A percentile compares a stretch with the other conserved stretches of the same genome.
These are phyloP conservation scores for Anhinga rufa DNA, from an alignment of 2,113 vertebrate genomes.

Conservation along the genomic window DNA sequence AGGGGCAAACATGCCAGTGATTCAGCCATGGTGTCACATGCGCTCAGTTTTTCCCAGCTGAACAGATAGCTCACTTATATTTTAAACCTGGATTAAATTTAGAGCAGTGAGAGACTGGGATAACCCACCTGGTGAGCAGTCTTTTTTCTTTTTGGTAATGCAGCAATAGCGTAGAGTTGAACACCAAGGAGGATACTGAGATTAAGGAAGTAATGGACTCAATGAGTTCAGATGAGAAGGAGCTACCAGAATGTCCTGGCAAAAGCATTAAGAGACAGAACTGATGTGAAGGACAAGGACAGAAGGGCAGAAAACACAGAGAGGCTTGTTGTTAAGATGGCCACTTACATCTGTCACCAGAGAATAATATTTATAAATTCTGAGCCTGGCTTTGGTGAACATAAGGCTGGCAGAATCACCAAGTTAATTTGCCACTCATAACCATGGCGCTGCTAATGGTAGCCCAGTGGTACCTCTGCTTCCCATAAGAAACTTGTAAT, in stretches of 20 bases:
- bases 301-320: background rate
- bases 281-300: background rate
- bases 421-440: background rate
- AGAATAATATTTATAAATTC: conserved; percentile 2
- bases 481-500: conserved; percentile 4
- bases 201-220: background rate
- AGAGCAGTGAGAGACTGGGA: background rate
- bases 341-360: background rate
- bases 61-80: background rate
- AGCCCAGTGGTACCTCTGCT: background rate
- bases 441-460: background rate
- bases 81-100: background rate
- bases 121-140: background rate
- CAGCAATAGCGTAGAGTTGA: background rate
- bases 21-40: background rate
- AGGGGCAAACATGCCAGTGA: background rate
- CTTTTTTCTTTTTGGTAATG: background rate
- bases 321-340: background rate
- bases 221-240: background rate
- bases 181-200: background rate
- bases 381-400: background rate
- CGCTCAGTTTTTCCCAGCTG: background rate
- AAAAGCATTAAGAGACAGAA: background rate
- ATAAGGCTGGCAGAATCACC: background rate
- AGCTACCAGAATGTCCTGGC: background rate